Conservation (phyloP, 2,888 invertebrate species). For the Tridacna crocea region DNA sequence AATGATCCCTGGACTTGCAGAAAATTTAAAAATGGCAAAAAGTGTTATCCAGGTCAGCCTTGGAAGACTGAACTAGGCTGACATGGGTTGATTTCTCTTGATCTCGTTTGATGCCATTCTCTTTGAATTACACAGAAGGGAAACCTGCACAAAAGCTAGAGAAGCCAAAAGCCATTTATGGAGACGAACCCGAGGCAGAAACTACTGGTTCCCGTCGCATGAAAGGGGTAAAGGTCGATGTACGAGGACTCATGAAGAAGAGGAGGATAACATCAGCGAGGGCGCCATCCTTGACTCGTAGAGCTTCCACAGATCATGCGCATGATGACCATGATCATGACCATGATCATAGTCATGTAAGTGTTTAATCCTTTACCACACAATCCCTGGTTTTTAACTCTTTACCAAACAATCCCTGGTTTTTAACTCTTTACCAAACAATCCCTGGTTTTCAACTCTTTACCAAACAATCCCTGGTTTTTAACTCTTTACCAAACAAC, state of each 20-base stretch:
- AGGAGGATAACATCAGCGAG: slow-evolving; percentile 56
- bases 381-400: too few relatives aligned
- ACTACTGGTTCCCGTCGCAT: slow-evolving; percentile 30
- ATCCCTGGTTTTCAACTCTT: too few relatives aligned
- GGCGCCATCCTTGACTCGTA: slow-evolving; percentile 59
- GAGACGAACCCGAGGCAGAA: slow-evolving; percentile 26
- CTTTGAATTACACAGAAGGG: background rate
- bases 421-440: too few relatives aligned
- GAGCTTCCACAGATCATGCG: slow-evolving; percentile 62
- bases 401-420: too few relatives aligned
- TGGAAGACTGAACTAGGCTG: too few relatives aligned
- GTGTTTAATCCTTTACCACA: background rate
- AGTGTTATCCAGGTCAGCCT: too few relatives aligned
- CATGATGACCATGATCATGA: slow-evolving; percentile 65
- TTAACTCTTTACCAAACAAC: background rate
- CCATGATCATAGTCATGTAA: slow-evolving; percentile 49
- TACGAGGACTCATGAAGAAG: slow-evolving; percentile 67
- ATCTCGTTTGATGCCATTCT: too few relatives aligned
- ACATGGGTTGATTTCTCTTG: too few relatives aligned
- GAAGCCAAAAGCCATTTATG: slow-evolving; percentile 33
- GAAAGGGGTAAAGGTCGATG: slow-evolving; percentile 67
- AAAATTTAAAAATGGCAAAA: too few relatives aligned
- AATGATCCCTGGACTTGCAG: too few relatives aligned
- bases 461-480: too few relatives aligned
- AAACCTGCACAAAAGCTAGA: slow-evolving; percentile 17